These are phyloP conservation scores for Tenualosa thibaudeaui DNA, from an alignment of 2,797 vertebrate species.

Conservation along the genomic window DNA sequence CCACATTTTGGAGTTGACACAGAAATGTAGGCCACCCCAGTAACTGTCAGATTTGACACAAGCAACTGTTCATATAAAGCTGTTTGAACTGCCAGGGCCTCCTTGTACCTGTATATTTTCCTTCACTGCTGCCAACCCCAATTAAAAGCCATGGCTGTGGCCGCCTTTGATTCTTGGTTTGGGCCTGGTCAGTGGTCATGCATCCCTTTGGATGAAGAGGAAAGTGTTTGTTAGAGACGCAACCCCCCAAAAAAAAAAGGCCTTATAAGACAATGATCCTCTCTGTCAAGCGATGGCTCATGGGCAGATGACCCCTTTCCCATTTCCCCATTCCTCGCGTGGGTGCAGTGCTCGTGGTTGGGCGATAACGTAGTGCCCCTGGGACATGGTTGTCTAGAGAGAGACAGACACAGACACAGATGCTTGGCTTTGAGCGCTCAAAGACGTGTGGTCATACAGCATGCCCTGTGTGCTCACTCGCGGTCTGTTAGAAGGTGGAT, in stretches of 20 bases:
- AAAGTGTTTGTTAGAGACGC: neutral
- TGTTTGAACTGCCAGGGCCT: neutral
- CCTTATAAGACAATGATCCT: neutral
- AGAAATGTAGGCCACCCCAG: conserved; percentile 15
- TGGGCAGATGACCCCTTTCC: neutral
- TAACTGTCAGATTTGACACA: conserved; percentile 31
- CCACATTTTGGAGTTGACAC: conserved; percentile 15
- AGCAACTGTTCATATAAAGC: conserved; percentile 25
- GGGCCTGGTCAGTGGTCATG: neutral
- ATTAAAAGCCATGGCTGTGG: conserved; percentile 11
- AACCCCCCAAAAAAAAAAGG: neutral
- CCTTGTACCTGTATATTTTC: conserved; percentile 32
- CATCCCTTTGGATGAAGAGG: neutral
- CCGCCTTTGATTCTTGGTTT: neutral
- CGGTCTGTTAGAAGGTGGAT: neutral
- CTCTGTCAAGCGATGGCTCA: neutral
- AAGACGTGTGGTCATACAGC: neutral
- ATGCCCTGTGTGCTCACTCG: neutral
- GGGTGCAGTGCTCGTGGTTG: neutral
- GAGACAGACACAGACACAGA: neutral
- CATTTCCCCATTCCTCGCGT: conserved; percentile 4
- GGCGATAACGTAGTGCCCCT: neutral
- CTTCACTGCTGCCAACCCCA: neutral
- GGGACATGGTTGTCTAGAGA: neutral
- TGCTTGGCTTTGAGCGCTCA: neutral